These are phyloP conservation scores for Drosophila ogumai DNA, from an alignment of 1,140 invertebrate genomes.

Conservation along the genomic window DNA sequence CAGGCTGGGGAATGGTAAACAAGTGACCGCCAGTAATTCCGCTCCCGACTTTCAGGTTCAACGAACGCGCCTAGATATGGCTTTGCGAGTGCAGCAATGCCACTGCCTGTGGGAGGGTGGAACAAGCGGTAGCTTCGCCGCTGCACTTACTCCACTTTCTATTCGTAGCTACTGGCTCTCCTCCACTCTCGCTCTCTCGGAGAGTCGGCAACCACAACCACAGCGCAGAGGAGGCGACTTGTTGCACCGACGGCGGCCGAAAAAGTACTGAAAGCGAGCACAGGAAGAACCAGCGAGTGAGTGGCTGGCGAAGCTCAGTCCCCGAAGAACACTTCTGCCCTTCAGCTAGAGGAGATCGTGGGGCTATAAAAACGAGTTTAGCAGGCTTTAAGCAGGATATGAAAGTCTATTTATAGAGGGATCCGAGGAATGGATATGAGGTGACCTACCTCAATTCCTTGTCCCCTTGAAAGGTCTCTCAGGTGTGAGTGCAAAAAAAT, in stretches of 20 bases:
- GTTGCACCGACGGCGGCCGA: conserved; percentile 67
- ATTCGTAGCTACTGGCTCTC: conserved; percentile 37
- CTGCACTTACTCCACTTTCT: conserved; percentile 73
- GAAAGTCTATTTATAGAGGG: conserved; percentile 17
- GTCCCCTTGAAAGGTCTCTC: not conserved
- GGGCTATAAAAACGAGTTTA: conserved; percentile 17
- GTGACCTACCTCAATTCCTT: conserved; percentile 15
- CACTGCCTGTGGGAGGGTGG: conserved; percentile 3
- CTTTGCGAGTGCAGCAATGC: conserved; percentile 20
- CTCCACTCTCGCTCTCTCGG: conserved; percentile 33
- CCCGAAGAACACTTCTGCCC: conserved; percentile 29
- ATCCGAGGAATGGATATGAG: not conserved
- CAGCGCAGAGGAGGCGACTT: conserved; percentile 51
- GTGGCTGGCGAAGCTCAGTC: conserved; percentile 4
- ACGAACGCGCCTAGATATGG: conserved; percentile 35
- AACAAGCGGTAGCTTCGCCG: conserved; percentile 1
- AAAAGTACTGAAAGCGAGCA: conserved; percentile 67
- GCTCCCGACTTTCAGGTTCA: conserved; percentile 40
- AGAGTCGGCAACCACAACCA: conserved; percentile 25
- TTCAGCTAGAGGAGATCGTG: conserved; percentile 17
- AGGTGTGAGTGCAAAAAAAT: not conserved
- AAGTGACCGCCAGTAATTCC: conserved; percentile 11
- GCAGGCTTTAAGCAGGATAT: conserved; percentile 16
- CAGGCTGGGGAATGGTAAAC: conserved; percentile 2
- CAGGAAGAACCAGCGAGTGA: conserved; percentile 57